A percentile compares a stretch with the other conserved stretches of the same genome.
phyloP scores from a whole-genome alignment of 1,140 invertebrate genomes.

The Diuraphis noxia region DNA sequence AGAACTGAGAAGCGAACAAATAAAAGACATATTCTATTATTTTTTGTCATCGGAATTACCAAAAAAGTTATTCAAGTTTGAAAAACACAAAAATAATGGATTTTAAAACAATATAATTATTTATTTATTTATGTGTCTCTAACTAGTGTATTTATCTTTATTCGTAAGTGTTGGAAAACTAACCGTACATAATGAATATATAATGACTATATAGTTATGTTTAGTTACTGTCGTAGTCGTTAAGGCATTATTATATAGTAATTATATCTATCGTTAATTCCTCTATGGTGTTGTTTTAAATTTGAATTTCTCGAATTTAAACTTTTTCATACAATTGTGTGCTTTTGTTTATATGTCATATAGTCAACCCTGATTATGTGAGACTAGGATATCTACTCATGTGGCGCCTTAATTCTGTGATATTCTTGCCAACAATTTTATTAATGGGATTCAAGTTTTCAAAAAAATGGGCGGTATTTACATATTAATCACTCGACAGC shows the following conservation, averaged over 20 bases:
- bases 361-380: background rate
- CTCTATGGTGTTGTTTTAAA: background rate
- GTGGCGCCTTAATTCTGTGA: slow-evolving; percentile 22
- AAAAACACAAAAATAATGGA: too few species aligned
- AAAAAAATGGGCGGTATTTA: background rate
- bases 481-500: slow-evolving; percentile 15
- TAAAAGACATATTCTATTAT: too few species aligned
- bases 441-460: slow-evolving; percentile 5
- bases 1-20: too few species aligned
- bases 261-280: background rate
- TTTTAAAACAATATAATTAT: too few species aligned
- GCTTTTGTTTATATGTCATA: background rate
- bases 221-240: too few species aligned
- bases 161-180: too few species aligned
- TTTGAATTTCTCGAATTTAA: background rate
- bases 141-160: too few species aligned
- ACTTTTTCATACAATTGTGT: background rate
- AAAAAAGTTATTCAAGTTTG: too few species aligned
- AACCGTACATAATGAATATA: too few species aligned
- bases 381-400: slow-evolving; percentile 7
- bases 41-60: too few species aligned
- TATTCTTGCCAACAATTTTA: slow-evolving; percentile 13
- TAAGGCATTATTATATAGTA: background rate
- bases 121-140: too few species aligned
- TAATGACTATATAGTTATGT: background rate